Evolutionary conservation across 2,797 vertebrate genomes (phyloP).

Genomic region (Pseudotriccus pelzelni): DNA sequence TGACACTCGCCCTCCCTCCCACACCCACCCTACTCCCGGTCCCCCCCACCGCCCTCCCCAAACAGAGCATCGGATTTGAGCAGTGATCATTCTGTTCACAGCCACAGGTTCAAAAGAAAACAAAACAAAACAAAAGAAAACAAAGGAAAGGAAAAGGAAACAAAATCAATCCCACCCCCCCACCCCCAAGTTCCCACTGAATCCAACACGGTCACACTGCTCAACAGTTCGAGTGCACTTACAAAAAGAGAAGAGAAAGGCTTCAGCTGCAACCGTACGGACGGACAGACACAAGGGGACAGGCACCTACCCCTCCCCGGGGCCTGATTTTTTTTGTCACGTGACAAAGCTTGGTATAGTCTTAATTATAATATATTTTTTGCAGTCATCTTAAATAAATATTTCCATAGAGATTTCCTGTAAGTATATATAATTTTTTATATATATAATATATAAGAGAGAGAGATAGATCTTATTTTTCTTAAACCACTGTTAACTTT

Average conservation of each 20-base stretch:
- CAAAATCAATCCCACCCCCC: not conserved
- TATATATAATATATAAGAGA: constrained; percentile 56
- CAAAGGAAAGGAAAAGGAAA: constrained; percentile 37
- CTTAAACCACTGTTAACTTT: constrained; percentile 54
- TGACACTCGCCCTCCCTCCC: constrained; percentile 65
- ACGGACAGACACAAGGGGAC: constrained; percentile 16
- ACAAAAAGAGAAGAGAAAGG: constrained; percentile 59
- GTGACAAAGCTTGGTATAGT: constrained; percentile 46
- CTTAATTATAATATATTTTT: constrained; percentile 43
- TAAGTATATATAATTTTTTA: constrained; percentile 44
- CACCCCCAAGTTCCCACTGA: not conserved
- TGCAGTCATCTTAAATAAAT: constrained; percentile 70
- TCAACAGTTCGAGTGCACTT: constrained; percentile 37
- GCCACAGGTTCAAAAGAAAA: constrained; percentile 59
- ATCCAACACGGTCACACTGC: constrained; percentile 69
- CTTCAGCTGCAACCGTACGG: constrained; percentile 22
- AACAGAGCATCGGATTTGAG: constrained; percentile 69
- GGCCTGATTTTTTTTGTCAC: constrained; percentile 6
- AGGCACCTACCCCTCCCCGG: constrained; percentile 22
- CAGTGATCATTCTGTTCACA: constrained; percentile 79
- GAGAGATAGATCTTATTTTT: constrained; percentile 29
- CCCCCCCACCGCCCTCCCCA: constrained; percentile 21
- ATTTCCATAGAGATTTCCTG: constrained; percentile 69
- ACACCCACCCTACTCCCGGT: not conserved
- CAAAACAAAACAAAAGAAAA: not conserved